phyloP scores from a whole-genome alignment of 2,797 vertebrate species.

The Phalanger gymnotis region DNA sequence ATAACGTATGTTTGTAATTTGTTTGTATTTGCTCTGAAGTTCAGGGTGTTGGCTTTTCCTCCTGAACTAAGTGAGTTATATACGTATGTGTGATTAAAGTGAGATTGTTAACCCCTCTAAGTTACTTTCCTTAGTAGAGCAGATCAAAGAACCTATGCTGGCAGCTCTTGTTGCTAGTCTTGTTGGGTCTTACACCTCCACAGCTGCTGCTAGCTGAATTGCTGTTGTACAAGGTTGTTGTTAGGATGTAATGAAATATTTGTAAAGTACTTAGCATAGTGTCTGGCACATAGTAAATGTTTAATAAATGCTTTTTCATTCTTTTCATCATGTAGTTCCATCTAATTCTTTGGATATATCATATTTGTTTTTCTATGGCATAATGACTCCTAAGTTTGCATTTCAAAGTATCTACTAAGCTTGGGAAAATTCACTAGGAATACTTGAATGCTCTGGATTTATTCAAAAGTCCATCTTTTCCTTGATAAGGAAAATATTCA shows the following conservation, averaged over 20 bases:
- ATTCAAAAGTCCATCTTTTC: not conserved
- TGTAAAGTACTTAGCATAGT: not conserved
- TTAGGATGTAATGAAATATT: not conserved
- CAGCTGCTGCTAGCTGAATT: too few relatives aligned
- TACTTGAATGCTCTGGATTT: not conserved
- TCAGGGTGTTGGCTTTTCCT: too few relatives aligned
- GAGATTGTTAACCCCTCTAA: too few relatives aligned
- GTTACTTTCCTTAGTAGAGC: too few relatives aligned
- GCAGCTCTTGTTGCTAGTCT: too few relatives aligned
- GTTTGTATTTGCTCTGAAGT: too few relatives aligned
- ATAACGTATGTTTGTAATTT: too few relatives aligned
- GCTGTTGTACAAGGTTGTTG: too few relatives aligned
- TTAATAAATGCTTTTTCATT: not conserved
- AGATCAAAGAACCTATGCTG: too few relatives aligned
- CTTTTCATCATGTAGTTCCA: not conserved
- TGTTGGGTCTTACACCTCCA: too few relatives aligned
- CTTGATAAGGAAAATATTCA: not conserved
- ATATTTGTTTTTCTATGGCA: not conserved
- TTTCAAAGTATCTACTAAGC: not conserved
- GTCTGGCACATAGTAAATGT: not conserved
- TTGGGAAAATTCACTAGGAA: not conserved
- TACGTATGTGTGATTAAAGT: too few relatives aligned
- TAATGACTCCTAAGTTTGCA: not conserved
- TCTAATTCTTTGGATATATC: not conserved
- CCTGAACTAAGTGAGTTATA: too few relatives aligned